Percentiles rank a stretch among this genome's conserved stretches.
Conservation (phyloP, 1,140 invertebrate genomes). For the Dermatophagoides farinae region DNA sequence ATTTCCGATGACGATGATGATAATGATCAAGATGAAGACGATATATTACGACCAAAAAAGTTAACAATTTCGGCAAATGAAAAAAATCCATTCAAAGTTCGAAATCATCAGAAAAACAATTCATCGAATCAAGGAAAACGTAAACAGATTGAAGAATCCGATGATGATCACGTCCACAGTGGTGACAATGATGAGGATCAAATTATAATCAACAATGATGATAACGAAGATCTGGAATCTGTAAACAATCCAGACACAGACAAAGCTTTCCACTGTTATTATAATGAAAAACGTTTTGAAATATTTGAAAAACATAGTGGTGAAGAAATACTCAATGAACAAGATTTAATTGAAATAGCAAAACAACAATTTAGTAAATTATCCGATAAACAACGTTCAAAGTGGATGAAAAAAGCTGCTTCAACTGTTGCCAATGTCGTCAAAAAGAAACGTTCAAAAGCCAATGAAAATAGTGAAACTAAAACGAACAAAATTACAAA, state of each 20-base stretch:
- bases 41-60: not conserved
- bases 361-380: not conserved
- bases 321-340: too few species aligned
- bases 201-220: not conserved
- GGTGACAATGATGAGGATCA: not conserved
- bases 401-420: not conserved
- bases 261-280: too few species aligned
- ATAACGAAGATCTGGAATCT: not conserved
- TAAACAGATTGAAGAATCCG: not conserved
- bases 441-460: not conserved
- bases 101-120: not conserved
- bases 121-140: not conserved
- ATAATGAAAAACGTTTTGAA: too few species aligned
- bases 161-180: not conserved
- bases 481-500: constrained; percentile 4
- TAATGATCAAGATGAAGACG: not conserved
- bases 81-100: constrained; percentile 3
- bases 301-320: too few species aligned
- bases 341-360: not conserved
- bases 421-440: too few species aligned
- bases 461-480: not conserved
- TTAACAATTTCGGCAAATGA: not conserved
- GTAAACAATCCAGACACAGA: not conserved
- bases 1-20: not conserved
- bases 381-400: not conserved